Evolutionary conservation across 2,797 vertebrate genomes (phyloP).

Genomic region (Pogoniulus pusillus): DNA sequence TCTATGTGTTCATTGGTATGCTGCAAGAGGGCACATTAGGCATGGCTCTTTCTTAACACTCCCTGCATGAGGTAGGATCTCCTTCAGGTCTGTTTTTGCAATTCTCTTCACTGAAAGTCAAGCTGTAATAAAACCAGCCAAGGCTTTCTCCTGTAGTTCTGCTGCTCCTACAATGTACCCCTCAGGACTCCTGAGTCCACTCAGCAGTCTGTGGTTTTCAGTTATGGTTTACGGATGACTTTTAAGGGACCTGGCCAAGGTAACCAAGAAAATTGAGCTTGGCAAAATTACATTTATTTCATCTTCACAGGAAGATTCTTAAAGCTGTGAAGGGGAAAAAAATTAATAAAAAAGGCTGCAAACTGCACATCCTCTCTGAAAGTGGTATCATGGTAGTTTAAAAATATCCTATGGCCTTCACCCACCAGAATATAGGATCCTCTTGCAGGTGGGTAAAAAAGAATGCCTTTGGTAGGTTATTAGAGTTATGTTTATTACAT

Average conservation of each 20-base stretch:
- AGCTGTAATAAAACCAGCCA: neutral
- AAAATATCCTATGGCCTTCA: neutral
- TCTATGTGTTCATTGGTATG: neutral
- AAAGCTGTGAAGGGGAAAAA: neutral
- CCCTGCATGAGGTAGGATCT: neutral
- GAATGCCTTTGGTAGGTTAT: neutral
- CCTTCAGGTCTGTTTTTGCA: neutral
- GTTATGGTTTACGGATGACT: neutral
- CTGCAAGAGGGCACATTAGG: rapidly evolving
- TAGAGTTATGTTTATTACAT: neutral
- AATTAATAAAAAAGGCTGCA: neutral
- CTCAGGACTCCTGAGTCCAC: constrained; percentile 12
- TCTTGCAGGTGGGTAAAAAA: neutral
- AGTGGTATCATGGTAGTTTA: neutral
- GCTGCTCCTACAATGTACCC: neutral
- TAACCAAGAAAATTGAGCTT: constrained; percentile 22
- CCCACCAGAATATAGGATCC: neutral
- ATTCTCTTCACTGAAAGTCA: neutral
- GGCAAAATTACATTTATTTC: constrained; percentile 39
- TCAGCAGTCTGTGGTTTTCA: neutral
- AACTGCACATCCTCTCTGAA: neutral
- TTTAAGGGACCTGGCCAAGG: constrained; percentile 7
- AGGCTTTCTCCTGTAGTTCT: neutral
- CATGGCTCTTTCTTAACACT: neutral
- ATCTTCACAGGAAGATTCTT: constrained; percentile 1